Evolutionary conservation across 2,113 vertebrate genomes (phyloP), one percentile per base, ranked within the genome.

Genomic region (Pagrus major): DNA sequence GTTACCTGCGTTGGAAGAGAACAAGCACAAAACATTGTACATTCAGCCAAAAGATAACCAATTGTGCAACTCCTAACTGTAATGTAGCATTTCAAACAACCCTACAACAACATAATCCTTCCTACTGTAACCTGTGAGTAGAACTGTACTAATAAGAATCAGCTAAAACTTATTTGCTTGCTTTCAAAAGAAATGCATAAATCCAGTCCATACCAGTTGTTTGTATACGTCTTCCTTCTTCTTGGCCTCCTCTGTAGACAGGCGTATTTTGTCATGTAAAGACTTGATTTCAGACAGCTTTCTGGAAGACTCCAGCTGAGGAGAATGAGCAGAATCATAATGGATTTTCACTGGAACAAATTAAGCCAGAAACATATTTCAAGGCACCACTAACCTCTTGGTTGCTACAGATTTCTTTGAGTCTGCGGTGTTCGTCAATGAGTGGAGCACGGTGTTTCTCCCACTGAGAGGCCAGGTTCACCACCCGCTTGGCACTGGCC

Each of bases 401-500:
- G 66, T 92, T 94, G 85, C 96, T 95, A 58, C 94, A 96, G 15
- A 96, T 95, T 73, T 95, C 95, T 25, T 95, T 96, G 10, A 98
- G 96, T 11, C 94, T 89, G 27, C 96, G 95, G 74, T 94, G 96
- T 65, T 98, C 95, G 0, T 96, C 93, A 6, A 97, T 93, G 21
- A 98, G 95, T 0, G 96, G 97, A 5, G 95, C 95, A 0, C 96
- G 93, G 85, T 96, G 97, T 68, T 96, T 96, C 85, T 98, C 97
- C 97, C 97, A 98, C 79, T 98, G 97, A 44, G 95, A 90, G 0
- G 95, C 96, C 83, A 97, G 91, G 83, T 93, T 93, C 56, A 96
- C 94, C 77, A 98, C 93, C 8, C 96, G 90, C 71, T 96, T 95
- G 23, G 95, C 95, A 16, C 97, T 96, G 55, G 94, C 90, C 75